Percentiles rank a stretch among this genome's conserved stretches.
These are phyloP conservation scores for Discoglossus pictus DNA, from an alignment of 2,797 vertebrate species.

Conservation along the genomic window DNA sequence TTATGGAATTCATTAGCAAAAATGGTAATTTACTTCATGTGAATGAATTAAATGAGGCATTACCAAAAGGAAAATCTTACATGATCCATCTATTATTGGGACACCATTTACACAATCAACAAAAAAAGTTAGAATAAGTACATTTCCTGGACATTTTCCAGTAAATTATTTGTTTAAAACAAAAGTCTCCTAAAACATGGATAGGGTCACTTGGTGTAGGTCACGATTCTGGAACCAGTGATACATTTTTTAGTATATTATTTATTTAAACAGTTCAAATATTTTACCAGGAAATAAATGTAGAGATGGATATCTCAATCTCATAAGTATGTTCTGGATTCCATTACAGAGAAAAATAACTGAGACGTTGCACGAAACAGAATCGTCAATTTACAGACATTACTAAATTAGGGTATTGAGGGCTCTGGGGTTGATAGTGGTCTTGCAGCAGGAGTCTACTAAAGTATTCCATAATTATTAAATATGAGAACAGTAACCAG, in stretches of 20 bases:
- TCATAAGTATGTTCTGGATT: neutral
- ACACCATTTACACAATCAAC: too few relatives aligned
- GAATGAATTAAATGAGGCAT: too few relatives aligned
- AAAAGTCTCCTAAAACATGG: too few relatives aligned
- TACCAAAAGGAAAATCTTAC: too few relatives aligned
- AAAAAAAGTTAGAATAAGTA: too few relatives aligned
- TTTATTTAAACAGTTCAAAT: neutral
- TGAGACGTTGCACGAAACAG: neutral
- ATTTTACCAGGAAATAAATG: neutral
- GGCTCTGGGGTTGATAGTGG: neutral
- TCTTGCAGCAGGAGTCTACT: neutral
- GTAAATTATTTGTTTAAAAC: neutral
- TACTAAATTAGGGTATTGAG: slow-evolving; percentile 1
- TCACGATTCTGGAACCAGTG: too few relatives aligned
- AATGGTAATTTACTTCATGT: too few relatives aligned
- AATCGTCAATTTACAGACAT: slow-evolving; percentile 3
- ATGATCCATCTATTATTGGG: too few relatives aligned
- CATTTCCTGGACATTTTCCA: neutral
- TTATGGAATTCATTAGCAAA: neutral
- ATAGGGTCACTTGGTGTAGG: too few relatives aligned
- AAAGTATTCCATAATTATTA: too few relatives aligned
- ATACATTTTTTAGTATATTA: too few relatives aligned
- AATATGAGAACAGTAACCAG: too few relatives aligned
- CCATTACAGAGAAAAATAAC: neutral
- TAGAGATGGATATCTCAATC: neutral